These are phyloP conservation scores for Drosophila santomea DNA, from an alignment of 1,140 invertebrate genomes.

Conservation along the genomic window DNA sequence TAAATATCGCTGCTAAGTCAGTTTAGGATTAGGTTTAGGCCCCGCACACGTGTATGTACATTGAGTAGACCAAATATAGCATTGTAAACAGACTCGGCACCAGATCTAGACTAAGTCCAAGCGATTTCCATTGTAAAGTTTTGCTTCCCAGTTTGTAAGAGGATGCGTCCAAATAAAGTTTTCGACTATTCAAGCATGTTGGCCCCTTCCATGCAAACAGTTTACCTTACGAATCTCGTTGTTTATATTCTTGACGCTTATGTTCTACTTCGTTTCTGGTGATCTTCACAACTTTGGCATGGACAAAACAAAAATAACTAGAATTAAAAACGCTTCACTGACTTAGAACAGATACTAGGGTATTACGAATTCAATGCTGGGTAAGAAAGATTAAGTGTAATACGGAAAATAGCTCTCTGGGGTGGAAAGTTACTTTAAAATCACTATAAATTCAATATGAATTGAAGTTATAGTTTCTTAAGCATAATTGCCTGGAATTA, in stretches of 20 bases:
- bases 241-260: slow-evolving; percentile 55
- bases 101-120: slow-evolving; percentile 39
- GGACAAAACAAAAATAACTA: slow-evolving; percentile 29
- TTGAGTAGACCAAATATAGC: slow-evolving; percentile 81
- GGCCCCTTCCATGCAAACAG: slow-evolving; percentile 24
- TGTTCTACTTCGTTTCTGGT: slow-evolving; percentile 63
- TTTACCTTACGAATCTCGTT: slow-evolving; percentile 44
- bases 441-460: neutral
- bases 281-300: slow-evolving; percentile 74
- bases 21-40: slow-evolving; percentile 59
- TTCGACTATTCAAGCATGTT: slow-evolving; percentile 32
- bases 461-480: neutral
- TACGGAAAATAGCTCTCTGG: neutral
- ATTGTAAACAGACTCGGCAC: slow-evolving; percentile 70
- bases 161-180: slow-evolving; percentile 48
- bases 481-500: slow-evolving; percentile 2
- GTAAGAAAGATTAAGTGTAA: slow-evolving; percentile 17
- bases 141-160: slow-evolving; percentile 63
- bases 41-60: slow-evolving; percentile 62
- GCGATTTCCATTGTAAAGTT: slow-evolving; percentile 77
- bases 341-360: slow-evolving; percentile 3
- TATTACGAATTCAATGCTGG: slow-evolving; percentile 2
- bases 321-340: slow-evolving; percentile 6
- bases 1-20: slow-evolving; percentile 69
- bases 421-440: slow-evolving; percentile 1